A percentile compares a stretch with the other conserved stretches of the same genome.
phyloP scores from a whole-genome alignment of 37 sponge, comb jelly and placozoan genomes.

The Chondrosia reniformis region DNA sequence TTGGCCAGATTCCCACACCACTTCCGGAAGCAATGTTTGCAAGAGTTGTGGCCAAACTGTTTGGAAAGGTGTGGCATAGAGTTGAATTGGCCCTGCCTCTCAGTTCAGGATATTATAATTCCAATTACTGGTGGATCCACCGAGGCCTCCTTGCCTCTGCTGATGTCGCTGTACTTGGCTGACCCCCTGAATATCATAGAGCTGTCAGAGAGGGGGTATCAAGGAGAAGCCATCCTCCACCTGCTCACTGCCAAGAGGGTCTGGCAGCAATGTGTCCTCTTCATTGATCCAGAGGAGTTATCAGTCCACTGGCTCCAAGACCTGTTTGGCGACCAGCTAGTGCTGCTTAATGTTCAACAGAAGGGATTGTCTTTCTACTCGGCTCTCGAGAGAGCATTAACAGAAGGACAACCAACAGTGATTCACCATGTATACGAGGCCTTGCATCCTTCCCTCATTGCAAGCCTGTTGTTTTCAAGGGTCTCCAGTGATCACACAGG shows the following conservation, averaged over 20 bases:
- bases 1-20: conserved; percentile 38
- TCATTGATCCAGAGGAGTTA: conserved; percentile 7
- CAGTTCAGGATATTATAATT: not conserved
- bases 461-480: not conserved
- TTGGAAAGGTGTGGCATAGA: not conserved
- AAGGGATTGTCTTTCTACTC: not conserved
- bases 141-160: not conserved
- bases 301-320: not conserved
- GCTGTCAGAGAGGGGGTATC: not conserved
- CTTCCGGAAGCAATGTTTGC: not conserved
- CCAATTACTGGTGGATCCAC: not conserved
- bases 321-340: not conserved
- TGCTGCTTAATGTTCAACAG: not conserved
- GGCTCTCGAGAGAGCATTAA: conserved; percentile 1
- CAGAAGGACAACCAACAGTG: not conserved
- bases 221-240: not conserved
- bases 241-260: not conserved
- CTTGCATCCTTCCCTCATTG: not conserved
- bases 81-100: not conserved
- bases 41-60: conserved; percentile 2
- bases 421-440: not conserved
- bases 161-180: not conserved
- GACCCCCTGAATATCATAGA: not conserved
- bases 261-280: not conserved
- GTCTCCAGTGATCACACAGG: not conserved